A percentile compares a stretch with the other conserved stretches of the same genome.
phyloP scores from a whole-genome alignment of 2,113 vertebrate species.

The Catharus minimus region DNA sequence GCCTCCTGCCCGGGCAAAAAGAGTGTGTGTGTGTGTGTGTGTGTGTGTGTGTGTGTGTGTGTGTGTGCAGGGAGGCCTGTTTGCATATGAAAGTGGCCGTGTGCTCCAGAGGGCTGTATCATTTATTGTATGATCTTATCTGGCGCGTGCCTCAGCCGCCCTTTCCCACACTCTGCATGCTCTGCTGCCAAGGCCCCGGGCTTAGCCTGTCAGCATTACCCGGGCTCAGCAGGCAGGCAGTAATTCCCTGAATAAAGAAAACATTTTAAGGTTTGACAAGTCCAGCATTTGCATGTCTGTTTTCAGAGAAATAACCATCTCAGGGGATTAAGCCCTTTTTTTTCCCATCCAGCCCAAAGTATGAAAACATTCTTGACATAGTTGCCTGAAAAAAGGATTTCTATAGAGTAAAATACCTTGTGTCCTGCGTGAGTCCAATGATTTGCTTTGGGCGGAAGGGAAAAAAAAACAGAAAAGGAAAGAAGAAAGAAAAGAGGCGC shows the following conservation, averaged over 20 bases:
- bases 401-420: constrained; percentile 66
- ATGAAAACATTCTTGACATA: constrained; percentile 81
- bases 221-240: constrained; percentile 85
- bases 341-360: constrained; percentile 63
- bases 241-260: constrained; percentile 79
- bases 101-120: constrained; percentile 65
- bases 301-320: constrained; percentile 83
- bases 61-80: constrained; percentile 72
- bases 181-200: constrained; percentile 73
- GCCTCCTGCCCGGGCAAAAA: neutral
- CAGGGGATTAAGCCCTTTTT: constrained; percentile 74
- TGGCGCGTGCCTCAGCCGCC: constrained; percentile 84
- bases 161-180: constrained; percentile 87
- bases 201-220: constrained; percentile 78
- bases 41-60: neutral
- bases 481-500: constrained; percentile 38
- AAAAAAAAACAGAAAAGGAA: neutral
- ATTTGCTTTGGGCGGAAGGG: constrained; percentile 23
- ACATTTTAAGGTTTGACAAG: constrained; percentile 74
- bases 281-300: constrained; percentile 77
- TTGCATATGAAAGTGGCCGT: constrained; percentile 80
- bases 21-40: neutral
- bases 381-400: constrained; percentile 74
- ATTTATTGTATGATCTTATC: constrained; percentile 79
- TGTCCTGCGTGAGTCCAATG: constrained; percentile 49